Evolutionary conservation across 2,797 vertebrate species (phyloP), one percentile per base, ranked within the genome.

Genomic region (Pseudopleuronectes americanus): DNA sequence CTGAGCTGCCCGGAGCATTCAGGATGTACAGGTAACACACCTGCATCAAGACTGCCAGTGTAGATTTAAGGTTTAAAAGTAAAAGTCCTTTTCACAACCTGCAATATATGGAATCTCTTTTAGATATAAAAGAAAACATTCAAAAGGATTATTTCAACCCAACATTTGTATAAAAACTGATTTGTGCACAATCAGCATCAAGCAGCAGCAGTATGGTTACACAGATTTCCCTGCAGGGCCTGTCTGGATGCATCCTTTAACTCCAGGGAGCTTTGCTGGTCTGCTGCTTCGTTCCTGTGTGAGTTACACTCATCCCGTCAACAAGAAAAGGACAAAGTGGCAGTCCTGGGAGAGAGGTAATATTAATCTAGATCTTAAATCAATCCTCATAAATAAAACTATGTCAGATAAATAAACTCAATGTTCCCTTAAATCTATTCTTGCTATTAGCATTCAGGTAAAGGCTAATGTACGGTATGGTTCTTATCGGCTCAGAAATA

Each of bases 1-100:
- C 91, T 45, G 80, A 87, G 54, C 69, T 95, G 52, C 94, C 95
- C 0, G 94, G 94, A 72, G 94, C 91, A 8, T 91, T 95, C 64
- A 90, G 67, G 68, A 85, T 85, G 28, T 95, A 94, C 91, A 94
- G 92, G 95, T 94, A 84, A 75, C 41, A 57, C 49, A 60, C 6
- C 57, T 12, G 9, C 10, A 31, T 52, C 28, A 64, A 26, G 14
- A 53, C 36, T 13, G 36, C 36, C 36, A 12, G 12, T 13, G 10
- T 4, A 38, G 36, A 38, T 38, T 38, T 38, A 38, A 38, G 12
- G 4, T 12, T 4, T 38, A 2, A 26, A 26, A 26, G 9, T 12
- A 36, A 36, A 36, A 9, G 8, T 33, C 31, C 2, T 33, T 33
- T 33, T 33, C 8, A 9, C 31, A 33, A 33, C 31, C 31, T 33